Conservation (phyloP, 2,113 vertebrate genomes). For the Eretmodus cyanostictus region DNA sequence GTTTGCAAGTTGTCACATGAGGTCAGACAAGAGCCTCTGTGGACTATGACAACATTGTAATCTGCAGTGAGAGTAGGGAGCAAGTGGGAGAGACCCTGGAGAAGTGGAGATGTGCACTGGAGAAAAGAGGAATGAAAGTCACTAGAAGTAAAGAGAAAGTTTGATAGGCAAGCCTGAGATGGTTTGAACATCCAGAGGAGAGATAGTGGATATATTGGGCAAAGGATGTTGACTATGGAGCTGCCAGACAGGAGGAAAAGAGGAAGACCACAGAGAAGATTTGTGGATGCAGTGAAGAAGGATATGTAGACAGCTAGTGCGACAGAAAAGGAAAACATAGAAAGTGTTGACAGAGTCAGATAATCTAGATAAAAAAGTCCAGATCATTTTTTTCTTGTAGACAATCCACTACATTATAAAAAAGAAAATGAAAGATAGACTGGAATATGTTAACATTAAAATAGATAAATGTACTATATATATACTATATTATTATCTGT, state of each 20-base stretch:
- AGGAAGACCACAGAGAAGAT: not conserved
- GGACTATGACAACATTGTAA: not conserved
- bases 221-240: not conserved
- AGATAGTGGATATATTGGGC: not conserved
- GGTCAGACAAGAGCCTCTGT: not conserved
- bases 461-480: not conserved
- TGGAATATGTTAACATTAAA: not conserved
- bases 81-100: not conserved
- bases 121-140: not conserved
- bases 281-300: not conserved
- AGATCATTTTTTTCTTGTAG: not conserved
- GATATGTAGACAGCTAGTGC: not conserved
- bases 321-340: not conserved
- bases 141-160: not conserved
- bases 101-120: not conserved
- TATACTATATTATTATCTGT: not conserved
- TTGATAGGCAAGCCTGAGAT: not conserved
- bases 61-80: not conserved
- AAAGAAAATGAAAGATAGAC: not conserved
- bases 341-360: not conserved
- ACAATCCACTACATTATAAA: not conserved
- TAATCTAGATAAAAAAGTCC: not conserved
- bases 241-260: not conserved
- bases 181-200: not conserved
- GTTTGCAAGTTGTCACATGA: not conserved